Evolutionary conservation across 2,888 invertebrate species (phyloP), one percentile per base, ranked within the genome.

Genomic region (Drosophila mercatorum): DNA sequence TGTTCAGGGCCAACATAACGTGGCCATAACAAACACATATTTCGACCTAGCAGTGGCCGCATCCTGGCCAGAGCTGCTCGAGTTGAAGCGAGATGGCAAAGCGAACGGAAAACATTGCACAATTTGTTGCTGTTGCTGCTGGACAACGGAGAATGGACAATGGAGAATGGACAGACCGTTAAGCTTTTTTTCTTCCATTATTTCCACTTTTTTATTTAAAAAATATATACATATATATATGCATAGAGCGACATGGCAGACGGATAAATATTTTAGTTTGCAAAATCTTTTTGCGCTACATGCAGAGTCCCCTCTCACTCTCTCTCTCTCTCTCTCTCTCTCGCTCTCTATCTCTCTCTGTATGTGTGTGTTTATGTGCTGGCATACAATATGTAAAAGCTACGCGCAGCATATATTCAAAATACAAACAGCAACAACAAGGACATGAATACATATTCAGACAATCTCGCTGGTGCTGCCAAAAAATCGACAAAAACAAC

Each of bases 21-120:
- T 88, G 90, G 84, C 90, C 84, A 91, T 91, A 92, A 91, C 91
- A 91, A 90, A 84, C 92, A 91, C 91, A 91, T 92, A 91, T 91
- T 91, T 91, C 84, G 87, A 79, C 81, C 82, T 83, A 84, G 82
- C 91, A 91, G 83, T 75, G 81, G 72, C 74, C 80, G 83, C 82
- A 89, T 90, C 90, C 90, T 88, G 85, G 55, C 65, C 64, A 87
- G 61, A 22, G 57, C 66, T 22, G 22, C 31, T 31, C 40, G 52
- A 65, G 68, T 14, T 38, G 36, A 51, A 84, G 72, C 52, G 80
- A 68, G 72, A 89, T 63, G 75, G 70, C 61, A 76, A 80, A 72
- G 64, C 58, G 62, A 72, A 75, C 78, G 81, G 78, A 83, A 90
- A 85, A 78, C 90, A 88, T 72, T 75, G 88, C 83, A 84, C 78